These are phyloP conservation scores for Silurus aristotelis DNA, from an alignment of 2,797 vertebrate genomes.

Conservation along the genomic window DNA sequence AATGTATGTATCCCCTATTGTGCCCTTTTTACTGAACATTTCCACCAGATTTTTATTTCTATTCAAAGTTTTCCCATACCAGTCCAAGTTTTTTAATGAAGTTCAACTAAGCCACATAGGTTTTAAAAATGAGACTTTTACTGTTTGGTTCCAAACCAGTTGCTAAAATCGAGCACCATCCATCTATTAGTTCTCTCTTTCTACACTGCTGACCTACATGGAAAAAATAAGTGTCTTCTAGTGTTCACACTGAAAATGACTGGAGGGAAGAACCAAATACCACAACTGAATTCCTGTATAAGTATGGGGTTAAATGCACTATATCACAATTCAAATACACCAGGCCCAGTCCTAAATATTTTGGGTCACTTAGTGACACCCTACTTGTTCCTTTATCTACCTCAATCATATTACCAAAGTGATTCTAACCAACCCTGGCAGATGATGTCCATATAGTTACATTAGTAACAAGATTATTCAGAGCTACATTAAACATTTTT, in stretches of 20 bases:
- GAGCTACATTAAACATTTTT: neutral
- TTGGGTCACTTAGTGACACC: neutral
- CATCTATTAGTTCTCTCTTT: conserved; percentile 33
- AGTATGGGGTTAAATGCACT: neutral
- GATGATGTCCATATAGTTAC: neutral
- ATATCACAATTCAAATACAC: neutral
- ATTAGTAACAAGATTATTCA: neutral
- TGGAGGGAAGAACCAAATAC: neutral
- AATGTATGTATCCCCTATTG: neutral
- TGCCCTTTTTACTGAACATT: conserved; percentile 15
- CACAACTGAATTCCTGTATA: neutral
- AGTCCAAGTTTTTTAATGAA: conserved; percentile 19
- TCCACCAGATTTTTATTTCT: conserved; percentile 33
- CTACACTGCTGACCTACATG: conserved; percentile 28
- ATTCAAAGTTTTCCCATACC: conserved; percentile 46
- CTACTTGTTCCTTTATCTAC: neutral
- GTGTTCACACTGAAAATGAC: conserved; percentile 7
- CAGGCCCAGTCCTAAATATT: neutral
- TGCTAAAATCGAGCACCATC: conserved; percentile 36
- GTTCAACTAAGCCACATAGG: conserved; percentile 10
- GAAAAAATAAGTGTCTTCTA: conserved; percentile 44
- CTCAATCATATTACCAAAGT: neutral
- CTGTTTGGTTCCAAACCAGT: conserved; percentile 33
- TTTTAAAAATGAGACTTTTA: conserved; percentile 44
- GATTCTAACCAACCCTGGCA: neutral